phyloP scores from a whole-genome alignment of 2,888 invertebrate genomes.

The Tipula vernalis region DNA sequence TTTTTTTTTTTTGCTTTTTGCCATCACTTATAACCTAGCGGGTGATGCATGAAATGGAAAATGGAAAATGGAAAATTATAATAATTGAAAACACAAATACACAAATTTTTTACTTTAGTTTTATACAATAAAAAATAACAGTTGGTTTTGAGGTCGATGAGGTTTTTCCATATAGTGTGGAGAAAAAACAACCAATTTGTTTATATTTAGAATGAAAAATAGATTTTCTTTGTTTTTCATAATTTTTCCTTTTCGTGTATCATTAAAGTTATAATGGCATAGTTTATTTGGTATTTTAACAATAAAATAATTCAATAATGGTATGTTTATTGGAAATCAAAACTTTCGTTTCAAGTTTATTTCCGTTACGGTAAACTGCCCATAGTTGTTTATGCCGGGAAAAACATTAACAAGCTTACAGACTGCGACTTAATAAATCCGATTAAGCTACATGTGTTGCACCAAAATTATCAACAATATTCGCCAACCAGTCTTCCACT shows the following conservation, averaged over 20 bases:
- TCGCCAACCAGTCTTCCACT: no score
- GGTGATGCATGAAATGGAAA: neutral
- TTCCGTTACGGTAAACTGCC: neutral
- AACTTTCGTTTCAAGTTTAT: neutral
- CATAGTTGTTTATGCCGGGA: no score
- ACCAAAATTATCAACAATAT: no score
- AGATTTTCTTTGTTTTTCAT: neutral
- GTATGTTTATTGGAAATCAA: neutral
- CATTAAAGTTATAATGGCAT: neutral
- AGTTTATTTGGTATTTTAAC: no score
- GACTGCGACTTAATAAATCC: no score
- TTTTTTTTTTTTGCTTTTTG: neutral
- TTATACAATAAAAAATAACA: neutral
- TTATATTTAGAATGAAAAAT: neutral
- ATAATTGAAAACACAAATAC: neutral
- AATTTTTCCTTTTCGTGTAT: neutral
- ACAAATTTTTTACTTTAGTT: neutral
- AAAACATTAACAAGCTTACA: no score
- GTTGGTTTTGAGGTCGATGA: neutral
- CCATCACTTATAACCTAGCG: neutral
- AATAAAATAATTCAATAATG: neutral
- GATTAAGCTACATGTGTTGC: no score
- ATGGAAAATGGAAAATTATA: neutral
- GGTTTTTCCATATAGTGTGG: neutral
- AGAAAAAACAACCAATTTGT: neutral